Evolutionary conservation across 1,140 invertebrate species (phyloP).

Genomic region (Glossosoma conforme): DNA sequence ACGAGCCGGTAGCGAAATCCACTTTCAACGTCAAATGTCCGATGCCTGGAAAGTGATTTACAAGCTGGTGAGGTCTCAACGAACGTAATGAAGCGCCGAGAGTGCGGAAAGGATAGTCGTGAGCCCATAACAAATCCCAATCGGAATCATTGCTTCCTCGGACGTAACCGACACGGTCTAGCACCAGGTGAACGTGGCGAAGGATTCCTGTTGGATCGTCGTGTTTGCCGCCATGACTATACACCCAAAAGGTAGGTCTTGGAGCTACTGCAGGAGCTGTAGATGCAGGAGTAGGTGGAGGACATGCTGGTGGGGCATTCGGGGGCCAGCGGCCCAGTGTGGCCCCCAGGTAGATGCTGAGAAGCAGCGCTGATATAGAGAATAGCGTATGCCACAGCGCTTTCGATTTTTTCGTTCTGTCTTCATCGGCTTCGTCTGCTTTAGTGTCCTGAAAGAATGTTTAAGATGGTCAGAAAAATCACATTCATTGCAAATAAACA

Average conservation of each 20-base stretch:
- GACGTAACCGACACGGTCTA: conserved; percentile 68
- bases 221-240: conserved; percentile 46
- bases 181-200: conserved; percentile 70
- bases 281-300: no score
- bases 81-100: conserved; percentile 53
- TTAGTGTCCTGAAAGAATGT: no score
- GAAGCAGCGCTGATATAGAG: no score
- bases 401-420: no score
- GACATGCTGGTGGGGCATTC: no score
- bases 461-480: no score
- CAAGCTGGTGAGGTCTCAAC: conserved; percentile 69
- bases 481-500: no score
- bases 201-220: conserved; percentile 59
- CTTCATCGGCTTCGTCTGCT: no score
- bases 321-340: no score
- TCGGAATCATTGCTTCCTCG: conserved; percentile 54
- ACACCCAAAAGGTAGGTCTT: conserved; percentile 49
- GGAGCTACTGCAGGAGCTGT: no score
- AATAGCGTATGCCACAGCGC: no score
- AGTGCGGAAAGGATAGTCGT: conserved; percentile 83
- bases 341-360: no score
- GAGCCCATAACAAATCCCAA: conserved; percentile 91
- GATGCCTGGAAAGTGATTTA: conserved; percentile 94
- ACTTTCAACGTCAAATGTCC: conserved; percentile 95
- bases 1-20: conserved; percentile 72